Evolutionary conservation across 2,888 invertebrate species (phyloP), one percentile per base, ranked within the genome.

Genomic region (Meloe dianella): DNA sequence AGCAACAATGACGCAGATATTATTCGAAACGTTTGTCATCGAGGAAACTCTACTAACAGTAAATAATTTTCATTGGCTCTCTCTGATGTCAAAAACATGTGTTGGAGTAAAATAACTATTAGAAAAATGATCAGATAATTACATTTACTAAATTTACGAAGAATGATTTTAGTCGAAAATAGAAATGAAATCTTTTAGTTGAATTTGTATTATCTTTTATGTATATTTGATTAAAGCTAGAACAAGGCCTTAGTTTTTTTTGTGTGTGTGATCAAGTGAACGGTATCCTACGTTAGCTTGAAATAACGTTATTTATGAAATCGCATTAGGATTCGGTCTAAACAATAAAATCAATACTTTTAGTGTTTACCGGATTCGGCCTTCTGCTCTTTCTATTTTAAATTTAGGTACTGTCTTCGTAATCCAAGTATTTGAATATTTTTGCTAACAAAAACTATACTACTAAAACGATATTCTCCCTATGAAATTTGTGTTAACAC

Each of bases 321-420:
- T 60, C 35, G 35, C 38, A 60, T 60, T 60, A 60, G 22, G 32
- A 27, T 27, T 10, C 60, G 35, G 60, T 60, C 60, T 60, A 38
- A 60, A 60, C 60, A 32, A 60, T 60, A 60, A 60, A 60, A 60
- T 60, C 60, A 60, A 60, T 60, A 60, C 30, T 35, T 27, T 30
- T 14, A 22, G 20, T 38, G 38, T 60, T 41, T 20, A 22, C 20
- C 22, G 20, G 6, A 60, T 38, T 38, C 38, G 12, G 10, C 32
- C 14, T 38, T 20, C 20, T 30, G 8, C 29, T 38, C 60, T 60
- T 41, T 12, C 54, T 54, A 27, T 54, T 54, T 5, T 24, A 24
- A 54, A 12, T 54, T 20, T 54, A 10, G 20, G 8, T 20, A 51
- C 22, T 51, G 22, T 51, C 22, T 22, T 51, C 22, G 9, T 51